These are phyloP conservation scores for Cherax quadricarinatus DNA, from an alignment of 1,140 invertebrate genomes.

Conservation along the genomic window DNA sequence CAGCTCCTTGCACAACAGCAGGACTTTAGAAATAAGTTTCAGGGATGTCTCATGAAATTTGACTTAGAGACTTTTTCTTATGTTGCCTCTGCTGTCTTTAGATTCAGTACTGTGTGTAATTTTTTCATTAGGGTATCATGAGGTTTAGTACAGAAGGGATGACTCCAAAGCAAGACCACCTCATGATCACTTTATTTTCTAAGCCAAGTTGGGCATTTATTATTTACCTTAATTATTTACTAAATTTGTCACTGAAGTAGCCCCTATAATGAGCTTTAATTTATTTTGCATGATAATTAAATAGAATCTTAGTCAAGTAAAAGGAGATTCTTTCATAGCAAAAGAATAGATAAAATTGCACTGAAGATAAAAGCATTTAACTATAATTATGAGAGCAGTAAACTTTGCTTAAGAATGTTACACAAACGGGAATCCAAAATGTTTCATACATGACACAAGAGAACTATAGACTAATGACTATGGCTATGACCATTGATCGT, in stretches of 20 bases:
- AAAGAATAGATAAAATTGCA: neutral
- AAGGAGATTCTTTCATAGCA: neutral
- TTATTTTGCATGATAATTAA: constrained; percentile 25
- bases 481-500: constrained; percentile 13
- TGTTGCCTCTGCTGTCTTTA: constrained; percentile 38
- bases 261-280: constrained; percentile 25
- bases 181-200: constrained; percentile 33
- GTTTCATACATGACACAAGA: constrained; percentile 32
- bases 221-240: neutral
- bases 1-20: neutral
- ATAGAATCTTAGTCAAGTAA: constrained; percentile 13
- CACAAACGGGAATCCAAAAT: constrained; percentile 49
- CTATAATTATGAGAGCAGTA: neutral
- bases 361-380: neutral
- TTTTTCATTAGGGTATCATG: constrained; percentile 14
- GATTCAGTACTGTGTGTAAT: neutral
- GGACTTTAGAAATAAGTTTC: neutral
- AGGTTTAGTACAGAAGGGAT: constrained; percentile 36
- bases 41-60: neutral
- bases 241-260: constrained; percentile 13
- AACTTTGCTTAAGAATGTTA: neutral
- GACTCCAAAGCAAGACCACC: constrained; percentile 20
- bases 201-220: constrained; percentile 19
- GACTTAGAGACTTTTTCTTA: constrained; percentile 6
- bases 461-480: constrained; percentile 6